phyloP scores from a whole-genome alignment of 2,797 vertebrate species.

The Bucorvus abyssinicus region DNA sequence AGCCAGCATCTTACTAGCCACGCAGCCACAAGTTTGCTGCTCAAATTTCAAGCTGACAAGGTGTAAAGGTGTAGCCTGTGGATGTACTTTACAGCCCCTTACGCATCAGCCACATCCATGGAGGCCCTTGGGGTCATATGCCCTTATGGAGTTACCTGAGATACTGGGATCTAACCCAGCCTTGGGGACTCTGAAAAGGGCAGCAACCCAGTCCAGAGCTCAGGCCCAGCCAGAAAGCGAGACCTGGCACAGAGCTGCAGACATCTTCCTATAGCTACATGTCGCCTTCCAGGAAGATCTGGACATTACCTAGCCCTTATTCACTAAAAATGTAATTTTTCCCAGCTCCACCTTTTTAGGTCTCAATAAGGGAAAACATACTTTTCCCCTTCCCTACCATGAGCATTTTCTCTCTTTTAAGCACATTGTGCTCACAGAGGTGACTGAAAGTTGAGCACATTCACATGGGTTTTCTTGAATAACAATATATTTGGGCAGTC shows the following conservation, averaged over 20 bases:
- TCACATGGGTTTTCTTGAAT: background rate
- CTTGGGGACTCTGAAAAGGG: background rate
- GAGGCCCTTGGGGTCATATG: rapidly evolving
- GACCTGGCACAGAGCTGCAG: background rate
- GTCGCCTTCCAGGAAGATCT: background rate
- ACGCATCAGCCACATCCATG: background rate
- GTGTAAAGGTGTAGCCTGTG: background rate
- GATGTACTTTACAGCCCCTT: background rate
- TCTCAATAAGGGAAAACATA: background rate
- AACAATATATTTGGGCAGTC: background rate
- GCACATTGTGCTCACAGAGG: background rate
- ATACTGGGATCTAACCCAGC: background rate
- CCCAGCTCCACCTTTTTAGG: background rate
- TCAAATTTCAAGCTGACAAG: background rate
- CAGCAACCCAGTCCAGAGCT: background rate
- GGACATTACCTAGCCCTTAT: background rate
- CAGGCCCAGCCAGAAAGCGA: background rate
- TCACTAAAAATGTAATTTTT: background rate
- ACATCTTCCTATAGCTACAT: rapidly evolving
- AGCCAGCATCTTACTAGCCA: rapidly evolving
- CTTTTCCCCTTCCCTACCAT: rapidly evolving
- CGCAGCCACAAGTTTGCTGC: background rate
- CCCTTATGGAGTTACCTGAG: background rate
- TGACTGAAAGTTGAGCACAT: background rate
- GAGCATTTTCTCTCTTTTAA: background rate